Evolutionary conservation across 2,113 vertebrate genomes (phyloP), one percentile per base, ranked within the genome.

Genomic region (Tetrax tetrax): DNA sequence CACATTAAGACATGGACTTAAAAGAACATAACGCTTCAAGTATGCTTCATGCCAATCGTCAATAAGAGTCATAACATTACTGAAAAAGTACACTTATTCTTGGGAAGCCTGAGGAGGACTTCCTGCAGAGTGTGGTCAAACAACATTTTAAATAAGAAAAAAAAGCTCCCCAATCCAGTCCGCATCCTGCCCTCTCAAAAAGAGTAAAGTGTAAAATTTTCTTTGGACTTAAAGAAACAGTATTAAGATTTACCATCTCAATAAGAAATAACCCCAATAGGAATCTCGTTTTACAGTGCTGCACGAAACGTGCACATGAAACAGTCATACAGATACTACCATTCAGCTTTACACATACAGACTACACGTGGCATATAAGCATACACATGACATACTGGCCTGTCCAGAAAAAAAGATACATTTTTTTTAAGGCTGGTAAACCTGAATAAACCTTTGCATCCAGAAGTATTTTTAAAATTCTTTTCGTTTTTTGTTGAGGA

Each of bases 201-300:
- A 84, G n/a, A 96, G 72, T 94, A 95, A 97, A 98, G 93, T 95
- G 93, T 95, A 96, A 96, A 75, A 83, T 96, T 94, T 96, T 98
- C 98, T 98, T 98, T 98, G 98, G 98, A 97, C 96, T 97, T 97
- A 98, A 98, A 98, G 95, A 98, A 98, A 98, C 94, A 96, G 93
- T 96, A 94, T 96, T 93, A 97, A 98, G 91, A 96, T 95, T 97
- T 92, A 91, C 68, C 90, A 95, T 93, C 89, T 96, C 89, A 97
- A 96, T 96, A 98, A 98, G 94, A 97, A 97, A 96, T 96, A 95
- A 91, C 87, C 96, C 95, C 90, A 97, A 94, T 18, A 97, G 74
- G 68, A 95, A 95, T 85, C 92, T 70, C 95, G 96, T 96, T 98
- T 97, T 96, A 98, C 95, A 97, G 96, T 95, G 95, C 93, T 96